Evolutionary conservation across 2,888 invertebrate genomes (phyloP).

Genomic region (Plagiodera versicolora): DNA sequence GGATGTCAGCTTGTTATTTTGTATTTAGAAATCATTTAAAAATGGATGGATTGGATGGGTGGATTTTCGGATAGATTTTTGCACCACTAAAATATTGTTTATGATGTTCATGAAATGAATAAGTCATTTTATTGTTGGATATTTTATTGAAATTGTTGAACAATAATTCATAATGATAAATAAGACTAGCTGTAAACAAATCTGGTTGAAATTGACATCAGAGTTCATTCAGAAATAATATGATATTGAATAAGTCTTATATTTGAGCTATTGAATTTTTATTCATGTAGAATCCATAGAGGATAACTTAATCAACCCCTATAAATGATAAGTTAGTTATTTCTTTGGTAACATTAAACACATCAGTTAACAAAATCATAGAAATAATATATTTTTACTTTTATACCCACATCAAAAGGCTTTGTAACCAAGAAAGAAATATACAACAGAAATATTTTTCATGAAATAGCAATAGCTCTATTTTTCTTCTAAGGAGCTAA

Average conservation of each 20-base stretch:
- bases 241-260: background rate
- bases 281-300: constrained; percentile 1
- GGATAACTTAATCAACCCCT: background rate
- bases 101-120: no score
- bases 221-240: background rate
- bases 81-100: no score
- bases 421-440: no score
- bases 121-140: background rate
- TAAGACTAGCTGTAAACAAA: background rate
- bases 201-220: background rate
- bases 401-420: no score
- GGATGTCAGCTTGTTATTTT: no score
- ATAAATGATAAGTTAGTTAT: constrained; percentile 8
- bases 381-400: constrained; percentile 10
- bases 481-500: background rate
- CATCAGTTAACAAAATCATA: constrained; percentile 18
- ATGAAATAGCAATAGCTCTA: background rate
- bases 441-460: constrained; percentile 1
- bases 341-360: constrained; percentile 32
- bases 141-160: background rate
- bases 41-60: no score
- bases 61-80: no score
- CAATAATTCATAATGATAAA: background rate
- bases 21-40: no score
- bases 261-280: background rate